Percentiles rank a stretch among this genome's conserved stretches.
These are phyloP conservation scores for Acleris literana DNA, from an alignment of 2,888 invertebrate genomes.

Conservation along the genomic window DNA sequence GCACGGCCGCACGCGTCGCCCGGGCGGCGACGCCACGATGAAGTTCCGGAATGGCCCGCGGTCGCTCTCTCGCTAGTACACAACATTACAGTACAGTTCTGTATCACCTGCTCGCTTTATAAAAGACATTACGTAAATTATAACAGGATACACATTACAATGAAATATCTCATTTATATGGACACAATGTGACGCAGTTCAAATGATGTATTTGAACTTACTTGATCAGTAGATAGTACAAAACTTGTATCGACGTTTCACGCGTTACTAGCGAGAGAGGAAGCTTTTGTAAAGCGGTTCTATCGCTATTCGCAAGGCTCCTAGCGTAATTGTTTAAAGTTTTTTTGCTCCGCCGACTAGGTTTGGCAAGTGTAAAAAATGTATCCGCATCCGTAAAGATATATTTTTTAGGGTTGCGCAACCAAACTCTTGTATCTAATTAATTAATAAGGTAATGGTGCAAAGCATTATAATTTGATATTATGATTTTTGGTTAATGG, in stretches of 20 bases:
- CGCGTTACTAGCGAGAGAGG: slow-evolving; percentile 63
- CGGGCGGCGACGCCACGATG: no score
- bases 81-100: no score
- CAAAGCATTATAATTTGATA: slow-evolving; percentile 62
- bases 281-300: slow-evolving; percentile 44
- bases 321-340: slow-evolving; percentile 55
- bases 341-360: slow-evolving; percentile 57
- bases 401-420: slow-evolving; percentile 57
- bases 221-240: slow-evolving; percentile 21
- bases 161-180: background rate
- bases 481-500: slow-evolving; percentile 38
- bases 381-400: slow-evolving; percentile 40
- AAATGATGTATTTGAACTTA: background rate
- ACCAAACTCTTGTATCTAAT: slow-evolving; percentile 57
- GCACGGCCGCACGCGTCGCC: no score
- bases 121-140: background rate
- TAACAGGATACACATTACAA: background rate
- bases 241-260: slow-evolving; percentile 2
- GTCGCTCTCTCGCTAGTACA: no score
- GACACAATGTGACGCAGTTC: slow-evolving; percentile 1
- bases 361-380: slow-evolving; percentile 53
- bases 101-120: no score
- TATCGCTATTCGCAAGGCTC: slow-evolving; percentile 52
- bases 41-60: no score
- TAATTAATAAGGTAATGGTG: slow-evolving; percentile 64